phyloP scores from a whole-genome alignment of 2,888 invertebrate genomes.

The Leptura quadrifasciata region DNA sequence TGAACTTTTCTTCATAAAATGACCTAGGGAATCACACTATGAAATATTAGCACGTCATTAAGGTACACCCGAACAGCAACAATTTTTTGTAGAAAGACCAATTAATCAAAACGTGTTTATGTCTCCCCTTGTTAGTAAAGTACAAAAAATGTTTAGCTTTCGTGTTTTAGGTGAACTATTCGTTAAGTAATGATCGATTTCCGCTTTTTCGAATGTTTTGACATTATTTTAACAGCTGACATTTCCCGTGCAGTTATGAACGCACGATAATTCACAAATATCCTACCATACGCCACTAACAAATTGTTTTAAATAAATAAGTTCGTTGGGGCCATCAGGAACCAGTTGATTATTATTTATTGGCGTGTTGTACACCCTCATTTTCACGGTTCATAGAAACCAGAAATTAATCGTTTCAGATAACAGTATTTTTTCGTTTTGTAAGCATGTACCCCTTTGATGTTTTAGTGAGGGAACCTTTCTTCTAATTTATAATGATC shows the following conservation, averaged over 20 bases:
- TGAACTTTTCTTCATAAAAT: no score
- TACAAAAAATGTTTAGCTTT: neutral
- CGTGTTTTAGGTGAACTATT: conserved; percentile 59
- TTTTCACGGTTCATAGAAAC: conserved; percentile 25
- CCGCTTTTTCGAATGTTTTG: conserved; percentile 61
- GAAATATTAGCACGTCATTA: no score
- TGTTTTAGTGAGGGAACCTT: no score
- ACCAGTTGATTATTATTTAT: conserved; percentile 40
- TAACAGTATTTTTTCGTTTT: neutral
- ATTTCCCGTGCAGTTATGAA: conserved; percentile 38
- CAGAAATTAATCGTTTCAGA: conserved; percentile 10
- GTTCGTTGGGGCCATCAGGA: conserved; percentile 28
- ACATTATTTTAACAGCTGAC: conserved; percentile 48
- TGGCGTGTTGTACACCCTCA: conserved; percentile 18
- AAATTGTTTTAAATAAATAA: conserved; percentile 37
- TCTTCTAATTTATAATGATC: no score
- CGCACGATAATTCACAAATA: conserved; percentile 32
- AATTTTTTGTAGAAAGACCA: neutral
- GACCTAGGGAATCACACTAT: no score
- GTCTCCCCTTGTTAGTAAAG: neutral
- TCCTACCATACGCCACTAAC: conserved; percentile 11
- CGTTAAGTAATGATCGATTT: conserved; percentile 68
- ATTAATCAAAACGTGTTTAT: conserved; percentile 51
- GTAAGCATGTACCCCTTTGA: neutral
- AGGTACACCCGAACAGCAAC: no score